Evolutionary conservation across 2,113 vertebrate genomes (phyloP).

Genomic region (Pseudorectes ferrugineus): DNA sequence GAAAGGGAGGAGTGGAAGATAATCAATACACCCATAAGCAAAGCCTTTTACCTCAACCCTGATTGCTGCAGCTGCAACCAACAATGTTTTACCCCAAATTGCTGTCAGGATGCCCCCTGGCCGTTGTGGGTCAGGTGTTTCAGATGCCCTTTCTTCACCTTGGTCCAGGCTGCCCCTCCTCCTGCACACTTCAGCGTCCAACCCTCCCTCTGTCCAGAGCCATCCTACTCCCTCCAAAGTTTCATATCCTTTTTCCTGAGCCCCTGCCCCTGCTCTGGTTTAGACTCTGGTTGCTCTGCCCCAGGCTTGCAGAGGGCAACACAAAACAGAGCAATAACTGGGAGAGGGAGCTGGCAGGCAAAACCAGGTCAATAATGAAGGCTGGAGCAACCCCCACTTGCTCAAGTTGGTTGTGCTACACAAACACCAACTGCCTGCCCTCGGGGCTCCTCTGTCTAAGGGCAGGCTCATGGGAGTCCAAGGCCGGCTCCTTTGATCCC

Average conservation of each 20-base stretch:
- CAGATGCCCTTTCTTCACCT: background rate
- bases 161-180: background rate
- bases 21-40: background rate
- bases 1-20: background rate
- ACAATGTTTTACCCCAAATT: background rate
- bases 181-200: background rate
- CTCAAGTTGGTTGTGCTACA: background rate
- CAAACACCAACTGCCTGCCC: constrained; percentile 40
- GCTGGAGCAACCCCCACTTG: background rate
- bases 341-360: background rate
- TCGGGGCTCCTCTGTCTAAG: background rate
- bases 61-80: background rate
- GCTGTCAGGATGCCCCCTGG: background rate
- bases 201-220: background rate
- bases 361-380: background rate
- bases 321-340: background rate
- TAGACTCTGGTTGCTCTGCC: background rate
- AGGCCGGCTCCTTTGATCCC: constrained; percentile 26
- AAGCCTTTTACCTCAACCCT: background rate
- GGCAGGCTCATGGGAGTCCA: background rate
- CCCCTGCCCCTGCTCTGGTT: background rate
- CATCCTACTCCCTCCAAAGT: rapidly evolving
- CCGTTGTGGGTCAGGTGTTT: background rate
- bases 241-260: background rate
- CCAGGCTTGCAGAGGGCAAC: background rate